Evolutionary conservation across 2,797 vertebrate species (phyloP), one percentile per base, ranked within the genome.

Genomic region (Mormyrus proboscirostris): DNA sequence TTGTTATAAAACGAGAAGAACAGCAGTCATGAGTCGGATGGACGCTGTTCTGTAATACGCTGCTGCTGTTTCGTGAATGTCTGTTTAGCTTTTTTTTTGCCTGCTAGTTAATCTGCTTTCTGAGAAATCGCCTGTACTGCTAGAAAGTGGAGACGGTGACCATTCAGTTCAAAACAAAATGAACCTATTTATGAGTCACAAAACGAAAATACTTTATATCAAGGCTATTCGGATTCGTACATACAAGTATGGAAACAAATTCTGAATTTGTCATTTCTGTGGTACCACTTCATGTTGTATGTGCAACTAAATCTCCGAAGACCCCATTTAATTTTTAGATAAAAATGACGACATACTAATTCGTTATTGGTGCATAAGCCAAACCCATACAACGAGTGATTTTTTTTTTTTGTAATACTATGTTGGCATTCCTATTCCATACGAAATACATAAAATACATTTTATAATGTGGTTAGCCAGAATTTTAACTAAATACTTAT

Each of bases 121-220:
- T 88, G 65, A 50, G 73, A 73, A 62, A 22, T 88, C 16, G 55
- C n/a, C n/a, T 38, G n/a, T 88, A 4, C 29, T 82, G 16, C 12
- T 38, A 29, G 9, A 79, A 76, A 88, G 25, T 79, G 59, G 41
- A 73, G 49, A 44, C 41, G 73, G 73, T 19, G 73, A 79, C 41
- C 41, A 79, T 79, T 79, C 49, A 88, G 38, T 88, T 41, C 44
- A n/a, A 8, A 44, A 87, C 86, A 55, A 55, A 87, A 88, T 88
- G 7, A 88, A 88, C 44, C 3, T 19, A 69, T 79, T 49, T 65
- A 49, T 88, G 57, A 88, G 25, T 65, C 44, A 44, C 41, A 6
- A 41, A 25, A 12, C 49, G 6, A 79, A 59, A 44, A 38, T n/a
- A 29, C 7, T 57, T 55, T 57, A 16, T 62, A 38, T 38, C 22